Percentiles rank a stretch among this genome's conserved stretches.
Evolutionary conservation across 1,140 invertebrate species (phyloP).

Genomic region (Galleria mellonella): DNA sequence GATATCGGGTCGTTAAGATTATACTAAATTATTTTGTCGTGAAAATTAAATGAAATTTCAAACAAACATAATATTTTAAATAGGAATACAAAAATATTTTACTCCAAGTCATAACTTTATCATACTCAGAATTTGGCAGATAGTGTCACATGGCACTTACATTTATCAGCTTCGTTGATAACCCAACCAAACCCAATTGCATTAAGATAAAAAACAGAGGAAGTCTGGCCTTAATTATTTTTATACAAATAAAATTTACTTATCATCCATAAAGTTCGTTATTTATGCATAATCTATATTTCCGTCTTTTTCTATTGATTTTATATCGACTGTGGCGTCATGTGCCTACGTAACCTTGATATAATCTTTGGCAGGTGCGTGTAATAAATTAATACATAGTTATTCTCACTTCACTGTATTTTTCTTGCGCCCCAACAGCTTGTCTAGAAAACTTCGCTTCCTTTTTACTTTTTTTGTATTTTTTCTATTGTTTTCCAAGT

Average conservation of each 20-base stretch:
- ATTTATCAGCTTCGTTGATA: conserved; percentile 56
- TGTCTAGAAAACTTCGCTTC: conserved; percentile 65
- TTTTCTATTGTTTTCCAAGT: conserved; percentile 37
- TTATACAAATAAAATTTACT: conserved; percentile 29
- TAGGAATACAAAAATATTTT: no score
- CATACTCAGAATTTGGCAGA: conserved; percentile 36
- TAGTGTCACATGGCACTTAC: conserved; percentile 62
- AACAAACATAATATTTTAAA: no score
- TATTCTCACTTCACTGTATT: conserved; percentile 29
- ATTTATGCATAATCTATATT: conserved; percentile 15
- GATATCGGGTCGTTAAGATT: no score
- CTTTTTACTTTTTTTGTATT: conserved; percentile 54
- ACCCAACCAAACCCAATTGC: conserved; percentile 44
- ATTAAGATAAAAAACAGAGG: conserved; percentile 61
- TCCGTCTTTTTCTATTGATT: conserved; percentile 38
- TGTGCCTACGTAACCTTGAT: conserved; percentile 35
- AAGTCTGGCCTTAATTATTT: conserved; percentile 50
- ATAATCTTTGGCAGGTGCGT: conserved; percentile 58
- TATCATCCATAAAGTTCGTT: conserved; percentile 11
- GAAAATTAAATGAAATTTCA: no score
- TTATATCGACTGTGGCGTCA: conserved; percentile 35
- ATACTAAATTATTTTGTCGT: no score
- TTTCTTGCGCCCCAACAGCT: conserved; percentile 60
- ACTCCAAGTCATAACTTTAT: conserved; percentile 1
- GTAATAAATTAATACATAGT: conserved; percentile 21